Percentiles rank a stretch among this genome's conserved stretches.
Conservation (phyloP, 2,797 vertebrate species). For the Cyprinella venusta region DNA sequence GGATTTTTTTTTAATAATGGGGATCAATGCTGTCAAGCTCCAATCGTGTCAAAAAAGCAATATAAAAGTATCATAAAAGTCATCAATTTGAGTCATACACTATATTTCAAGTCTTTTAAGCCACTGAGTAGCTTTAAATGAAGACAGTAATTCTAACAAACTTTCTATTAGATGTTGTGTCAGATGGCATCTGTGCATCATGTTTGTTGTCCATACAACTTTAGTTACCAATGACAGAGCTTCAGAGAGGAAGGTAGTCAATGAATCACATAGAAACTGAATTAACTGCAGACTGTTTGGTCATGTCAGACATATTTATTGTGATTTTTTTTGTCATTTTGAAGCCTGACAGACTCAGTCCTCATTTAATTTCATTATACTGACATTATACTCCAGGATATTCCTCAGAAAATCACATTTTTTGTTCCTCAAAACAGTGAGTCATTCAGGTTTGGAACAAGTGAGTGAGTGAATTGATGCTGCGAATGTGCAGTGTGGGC, state of each 20-base stretch:
- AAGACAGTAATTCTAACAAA: background rate
- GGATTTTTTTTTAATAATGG: background rate
- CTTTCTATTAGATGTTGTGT: background rate
- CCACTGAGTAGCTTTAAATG: background rate
- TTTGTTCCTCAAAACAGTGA: background rate
- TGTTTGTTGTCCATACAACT: background rate
- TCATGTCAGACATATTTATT: background rate
- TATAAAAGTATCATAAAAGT: background rate
- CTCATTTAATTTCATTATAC: slow-evolving; percentile 5
- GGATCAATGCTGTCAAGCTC: background rate
- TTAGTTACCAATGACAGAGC: background rate
- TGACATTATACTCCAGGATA: background rate
- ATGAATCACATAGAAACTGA: background rate
- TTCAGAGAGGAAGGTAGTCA: background rate
- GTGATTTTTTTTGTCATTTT: background rate
- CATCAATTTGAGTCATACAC: background rate
- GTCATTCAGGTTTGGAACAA: slow-evolving; percentile 6
- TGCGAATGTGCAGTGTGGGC: slow-evolving; percentile 4
- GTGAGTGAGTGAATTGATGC: background rate
- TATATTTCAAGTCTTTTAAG: background rate
- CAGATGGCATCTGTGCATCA: background rate
- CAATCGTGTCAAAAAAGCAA: background rate
- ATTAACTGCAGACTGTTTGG: background rate
- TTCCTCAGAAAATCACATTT: background rate
- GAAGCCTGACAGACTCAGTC: background rate